phyloP scores from a whole-genome alignment of 2,888 invertebrate species.

The Sarcophaga variegata region DNA sequence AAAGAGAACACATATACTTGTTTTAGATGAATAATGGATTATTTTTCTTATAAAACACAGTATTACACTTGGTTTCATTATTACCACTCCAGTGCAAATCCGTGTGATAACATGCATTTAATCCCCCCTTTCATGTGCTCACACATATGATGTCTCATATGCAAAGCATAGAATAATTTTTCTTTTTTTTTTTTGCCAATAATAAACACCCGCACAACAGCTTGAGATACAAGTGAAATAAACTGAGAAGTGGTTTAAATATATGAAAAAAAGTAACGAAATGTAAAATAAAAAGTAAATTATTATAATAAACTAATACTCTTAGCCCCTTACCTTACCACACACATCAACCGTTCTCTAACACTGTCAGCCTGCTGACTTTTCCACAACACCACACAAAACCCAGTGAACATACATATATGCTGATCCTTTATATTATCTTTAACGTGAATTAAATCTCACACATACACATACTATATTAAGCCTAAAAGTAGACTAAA shows the following conservation, averaged over 20 bases:
- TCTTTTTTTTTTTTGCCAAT: slow-evolving; percentile 14
- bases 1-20: slow-evolving; percentile 9
- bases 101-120: neutral
- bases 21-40: slow-evolving; percentile 41
- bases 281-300: slow-evolving; percentile 36
- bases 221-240: slow-evolving; percentile 65
- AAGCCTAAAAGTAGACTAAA: neutral
- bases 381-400: neutral
- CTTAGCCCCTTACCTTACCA: neutral
- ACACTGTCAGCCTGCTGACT: neutral
- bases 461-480: neutral
- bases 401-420: slow-evolving; percentile 22
- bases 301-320: slow-evolving; percentile 48
- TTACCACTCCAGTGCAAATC: neutral
- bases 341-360: neutral
- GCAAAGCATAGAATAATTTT: neutral
- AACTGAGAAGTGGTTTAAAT: slow-evolving; percentile 64
- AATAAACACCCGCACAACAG: slow-evolving; percentile 61
- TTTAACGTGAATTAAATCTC: too few species aligned
- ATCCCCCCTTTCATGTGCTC: neutral
- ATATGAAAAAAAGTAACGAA: slow-evolving; percentile 47
- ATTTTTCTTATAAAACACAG: slow-evolving; percentile 55
- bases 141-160: neutral
- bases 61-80: slow-evolving; percentile 53
- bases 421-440: too few species aligned